Base-by-base conservation (phyloP, 2,113 vertebrate genomes). In the Montifringilla adamsi region DNA sequence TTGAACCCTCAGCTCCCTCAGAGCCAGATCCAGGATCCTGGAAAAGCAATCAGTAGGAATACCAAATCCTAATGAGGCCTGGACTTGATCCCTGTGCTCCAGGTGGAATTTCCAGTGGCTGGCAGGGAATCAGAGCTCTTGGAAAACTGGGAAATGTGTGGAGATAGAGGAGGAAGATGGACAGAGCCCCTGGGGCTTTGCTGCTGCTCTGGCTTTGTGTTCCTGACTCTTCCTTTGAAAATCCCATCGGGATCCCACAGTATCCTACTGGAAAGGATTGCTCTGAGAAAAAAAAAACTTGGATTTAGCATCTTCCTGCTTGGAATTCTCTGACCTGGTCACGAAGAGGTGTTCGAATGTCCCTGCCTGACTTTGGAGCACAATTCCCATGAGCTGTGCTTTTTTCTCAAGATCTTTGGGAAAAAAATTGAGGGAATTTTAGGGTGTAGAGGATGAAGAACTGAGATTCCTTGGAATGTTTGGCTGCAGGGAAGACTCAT, bases 1-100 rank as follows among this genome's bases (percentile, higher is more conserved):
- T 96, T 97, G 98, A 98, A 97, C 97, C 83, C 87, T 75, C 47
- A 15, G 91, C 92, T 97, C 72, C 96, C 93, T 93, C 2, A 9
- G 52, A 68, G 17, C 28, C 0, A 0, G 27, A 55, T 44, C 26
- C 2, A 1, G 21, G 50, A 19, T 37, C 41, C 64, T 58, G 78
- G 64, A 58, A 47, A 58, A 58, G 18, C 16, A 13, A 56, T 26
- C 27, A 8, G 27, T 0, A 1, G 78, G 64, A 68, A 68, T 39
- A 49, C 11, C 43, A 39, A 58, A 47, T 47, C 78, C 52, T 27
- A 22, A 22, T 1, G 22, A 49, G n/a, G 64, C 28, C 52, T 39
- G 78, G 78, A 3, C 28, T 47, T 1, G 0, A 68, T 68, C 52
- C 43, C 14, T 0, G 1, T 9, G 7, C 23, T 81, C 43, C 53